Percentiles rank a stretch among this genome's conserved stretches.
Evolutionary conservation across 2,888 invertebrate genomes (phyloP).

Genomic region (Lasioglossum vierecki): DNA sequence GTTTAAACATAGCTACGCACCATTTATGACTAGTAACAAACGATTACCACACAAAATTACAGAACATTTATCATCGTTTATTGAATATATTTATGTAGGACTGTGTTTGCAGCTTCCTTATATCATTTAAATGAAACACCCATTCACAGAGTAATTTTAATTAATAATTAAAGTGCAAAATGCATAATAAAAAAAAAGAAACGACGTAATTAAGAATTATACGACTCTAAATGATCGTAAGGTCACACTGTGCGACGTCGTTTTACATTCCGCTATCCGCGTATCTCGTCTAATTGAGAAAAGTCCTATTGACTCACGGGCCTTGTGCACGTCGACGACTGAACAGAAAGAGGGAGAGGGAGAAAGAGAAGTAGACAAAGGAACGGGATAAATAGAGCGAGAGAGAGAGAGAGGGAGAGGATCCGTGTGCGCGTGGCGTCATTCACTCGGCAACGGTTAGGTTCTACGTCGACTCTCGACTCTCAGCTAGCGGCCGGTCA

Average conservation of each 20-base stretch:
- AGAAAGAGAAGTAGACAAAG: neutral
- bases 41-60: too few species aligned
- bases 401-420: neutral
- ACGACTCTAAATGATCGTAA: too few species aligned
- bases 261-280: conserved; percentile 35
- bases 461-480: conserved; percentile 41
- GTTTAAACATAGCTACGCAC: too few species aligned
- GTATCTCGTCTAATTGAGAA: conserved; percentile 23
- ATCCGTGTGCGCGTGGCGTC: conserved; percentile 13
- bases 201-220: too few species aligned
- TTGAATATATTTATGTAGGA: too few species aligned
- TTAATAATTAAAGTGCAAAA: too few species aligned
- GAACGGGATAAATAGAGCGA: neutral
- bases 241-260: neutral
- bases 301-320: conserved; percentile 24
- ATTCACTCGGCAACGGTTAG: conserved; percentile 34
- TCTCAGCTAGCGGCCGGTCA: conserved; percentile 46
- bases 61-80: too few species aligned
- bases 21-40: too few species aligned
- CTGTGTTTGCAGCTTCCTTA: too few species aligned
- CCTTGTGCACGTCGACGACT: neutral
- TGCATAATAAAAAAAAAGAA: too few species aligned
- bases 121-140: too few species aligned
- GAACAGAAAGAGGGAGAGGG: neutral
- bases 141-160: too few species aligned